Percentiles rank a stretch among this genome's conserved stretches.
Conservation (phyloP, 2,113 vertebrate genomes). For the Channa argus region DNA sequence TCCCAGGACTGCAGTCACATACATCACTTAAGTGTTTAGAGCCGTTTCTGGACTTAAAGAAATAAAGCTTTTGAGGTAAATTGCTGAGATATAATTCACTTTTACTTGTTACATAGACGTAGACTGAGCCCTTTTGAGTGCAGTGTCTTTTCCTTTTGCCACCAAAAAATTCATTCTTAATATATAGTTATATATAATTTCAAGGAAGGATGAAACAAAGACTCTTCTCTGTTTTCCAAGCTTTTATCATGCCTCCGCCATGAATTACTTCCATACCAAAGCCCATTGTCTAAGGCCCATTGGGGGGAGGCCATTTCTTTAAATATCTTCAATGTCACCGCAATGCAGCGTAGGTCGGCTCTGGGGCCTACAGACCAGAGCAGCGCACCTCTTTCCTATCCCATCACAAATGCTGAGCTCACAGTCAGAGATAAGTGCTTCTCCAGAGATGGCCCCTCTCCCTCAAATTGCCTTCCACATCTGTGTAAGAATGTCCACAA, state of each 20-base stretch:
- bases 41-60: constrained; percentile 16
- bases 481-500: constrained; percentile 82
- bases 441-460: constrained; percentile 82
- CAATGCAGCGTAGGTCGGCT: constrained; percentile 61
- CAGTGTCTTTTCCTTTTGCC: neutral
- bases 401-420: constrained; percentile 72
- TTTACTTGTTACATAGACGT: constrained; percentile 17
- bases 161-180: neutral
- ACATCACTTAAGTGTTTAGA: constrained; percentile 7
- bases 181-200: constrained; percentile 5
- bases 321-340: constrained; percentile 77
- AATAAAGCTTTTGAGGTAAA: constrained; percentile 6
- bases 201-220: neutral
- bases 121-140: neutral
- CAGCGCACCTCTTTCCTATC: constrained; percentile 48
- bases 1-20: constrained; percentile 30
- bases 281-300: constrained; percentile 66
- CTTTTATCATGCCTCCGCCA: constrained; percentile 45
- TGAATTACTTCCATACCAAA: constrained; percentile 44
- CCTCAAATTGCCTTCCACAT: constrained; percentile 78
- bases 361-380: constrained; percentile 69
- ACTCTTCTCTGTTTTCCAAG: constrained; percentile 25
- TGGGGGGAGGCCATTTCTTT: constrained; percentile 70
- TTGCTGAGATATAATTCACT: neutral
- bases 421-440: constrained; percentile 84